These are phyloP conservation scores for Prolemur simus DNA, from an alignment of 2,113 vertebrate genomes.

Conservation along the genomic window DNA sequence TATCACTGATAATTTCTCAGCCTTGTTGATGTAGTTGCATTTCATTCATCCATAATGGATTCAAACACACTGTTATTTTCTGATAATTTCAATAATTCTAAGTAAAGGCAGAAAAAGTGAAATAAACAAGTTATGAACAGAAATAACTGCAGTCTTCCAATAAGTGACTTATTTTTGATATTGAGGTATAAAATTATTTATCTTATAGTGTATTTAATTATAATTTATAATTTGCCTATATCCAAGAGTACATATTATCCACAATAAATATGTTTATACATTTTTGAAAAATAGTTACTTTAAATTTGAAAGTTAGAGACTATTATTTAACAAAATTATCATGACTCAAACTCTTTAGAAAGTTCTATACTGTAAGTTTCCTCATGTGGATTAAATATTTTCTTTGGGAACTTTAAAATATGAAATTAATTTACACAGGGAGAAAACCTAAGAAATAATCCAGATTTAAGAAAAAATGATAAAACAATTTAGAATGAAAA, in stretches of 20 bases:
- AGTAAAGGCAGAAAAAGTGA: neutral
- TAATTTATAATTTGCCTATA: neutral
- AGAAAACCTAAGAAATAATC: neutral
- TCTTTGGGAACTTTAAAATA: neutral
- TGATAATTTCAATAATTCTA: neutral
- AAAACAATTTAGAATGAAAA: neutral
- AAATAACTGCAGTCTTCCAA: neutral
- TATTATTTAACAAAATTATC: neutral
- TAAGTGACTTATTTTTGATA: neutral
- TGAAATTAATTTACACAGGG: neutral
- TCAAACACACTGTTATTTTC: neutral
- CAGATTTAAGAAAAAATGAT: neutral
- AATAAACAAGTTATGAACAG: neutral
- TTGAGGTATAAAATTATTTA: neutral
- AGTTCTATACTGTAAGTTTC: neutral
- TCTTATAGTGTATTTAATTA: neutral
- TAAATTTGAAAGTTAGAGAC: neutral
- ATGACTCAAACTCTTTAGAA: neutral
- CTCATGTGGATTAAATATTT: neutral
- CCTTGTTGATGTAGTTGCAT: fast-evolving
- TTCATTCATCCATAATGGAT: neutral
- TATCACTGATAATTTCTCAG: neutral
- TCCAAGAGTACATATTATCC: neutral
- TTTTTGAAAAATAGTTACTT: neutral
- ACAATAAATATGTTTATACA: neutral